These are phyloP conservation scores for Hyposmocoma kahamanoa DNA, from an alignment of 1,140 invertebrate species.

Conservation along the genomic window DNA sequence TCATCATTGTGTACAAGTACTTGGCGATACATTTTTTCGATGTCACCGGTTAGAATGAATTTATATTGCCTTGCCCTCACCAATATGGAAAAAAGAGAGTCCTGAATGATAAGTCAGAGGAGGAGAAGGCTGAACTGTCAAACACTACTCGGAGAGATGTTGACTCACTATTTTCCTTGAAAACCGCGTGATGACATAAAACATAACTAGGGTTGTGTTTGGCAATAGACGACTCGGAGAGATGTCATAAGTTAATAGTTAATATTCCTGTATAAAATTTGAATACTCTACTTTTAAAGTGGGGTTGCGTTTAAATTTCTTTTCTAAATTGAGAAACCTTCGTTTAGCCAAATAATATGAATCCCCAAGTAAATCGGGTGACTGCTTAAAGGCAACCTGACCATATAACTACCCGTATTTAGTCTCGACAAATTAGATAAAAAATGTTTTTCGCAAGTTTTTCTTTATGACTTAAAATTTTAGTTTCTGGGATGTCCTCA, in stretches of 20 bases:
- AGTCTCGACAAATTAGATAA: constrained; percentile 5
- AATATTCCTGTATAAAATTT: constrained; percentile 10
- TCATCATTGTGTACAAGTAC: constrained; percentile 5
- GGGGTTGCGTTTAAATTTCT: neutral
- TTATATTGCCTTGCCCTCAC: constrained; percentile 35
- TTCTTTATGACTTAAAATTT: neutral
- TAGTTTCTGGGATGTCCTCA: neutral
- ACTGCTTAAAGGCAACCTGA: constrained; percentile 5
- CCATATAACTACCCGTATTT: constrained; percentile 13
- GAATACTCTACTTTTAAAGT: constrained; percentile 3
- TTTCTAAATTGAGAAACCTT: neutral
- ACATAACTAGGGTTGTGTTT: constrained; percentile 15
- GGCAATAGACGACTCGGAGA: constrained; percentile 12
- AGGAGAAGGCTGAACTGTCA: constrained; percentile 24
- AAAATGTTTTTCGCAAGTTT: constrained; percentile 35
- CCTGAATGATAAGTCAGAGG: constrained; percentile 10
- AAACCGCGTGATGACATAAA: constrained; percentile 16
- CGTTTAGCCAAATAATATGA: constrained; percentile 4
- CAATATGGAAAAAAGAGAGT: constrained; percentile 35
- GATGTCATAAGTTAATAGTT: constrained; percentile 3
- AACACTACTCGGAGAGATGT: constrained; percentile 17
- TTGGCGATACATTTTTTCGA: constrained; percentile 19
- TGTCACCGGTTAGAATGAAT: constrained; percentile 34
- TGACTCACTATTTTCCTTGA: constrained; percentile 8
- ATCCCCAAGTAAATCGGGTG: constrained; percentile 8